A percentile compares a stretch with the other conserved stretches of the same genome.
phyloP scores from a whole-genome alignment of 2,113 vertebrate species.

The Oceanodroma tethys region DNA sequence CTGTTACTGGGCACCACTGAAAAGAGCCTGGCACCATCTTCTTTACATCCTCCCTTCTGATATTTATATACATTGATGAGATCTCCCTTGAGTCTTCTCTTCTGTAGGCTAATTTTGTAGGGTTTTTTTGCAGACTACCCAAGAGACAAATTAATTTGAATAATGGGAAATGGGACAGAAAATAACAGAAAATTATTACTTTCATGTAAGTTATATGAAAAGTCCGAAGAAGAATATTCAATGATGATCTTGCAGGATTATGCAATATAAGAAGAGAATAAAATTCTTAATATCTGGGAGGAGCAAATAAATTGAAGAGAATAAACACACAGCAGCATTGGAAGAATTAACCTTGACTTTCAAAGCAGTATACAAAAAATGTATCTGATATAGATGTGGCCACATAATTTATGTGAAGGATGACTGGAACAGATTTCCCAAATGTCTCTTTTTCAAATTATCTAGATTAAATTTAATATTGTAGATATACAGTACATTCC shows the following conservation, averaged over 20 bases:
- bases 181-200: not conserved
- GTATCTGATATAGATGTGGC: not conserved
- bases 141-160: not conserved
- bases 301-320: not conserved
- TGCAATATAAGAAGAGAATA: not conserved
- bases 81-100: not conserved
- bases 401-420: not conserved
- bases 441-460: conserved; percentile 17
- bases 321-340: not conserved
- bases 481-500: not conserved
- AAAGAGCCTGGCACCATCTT: not conserved
- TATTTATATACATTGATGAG: not conserved
- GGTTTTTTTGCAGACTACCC: not conserved
- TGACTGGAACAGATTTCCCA: not conserved
- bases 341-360: not conserved
- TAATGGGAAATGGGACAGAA: not conserved
- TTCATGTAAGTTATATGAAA: not conserved
- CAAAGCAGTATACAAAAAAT: not conserved
- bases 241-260: not conserved
- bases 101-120: not conserved
- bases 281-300: not conserved
- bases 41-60: not conserved
- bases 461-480: conserved; percentile 10
- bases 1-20: not conserved
- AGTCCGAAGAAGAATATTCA: not conserved